Evolutionary conservation across 2,797 vertebrate species (phyloP), one percentile per base, ranked within the genome.

Genomic region (Gouania willdenowi): DNA sequence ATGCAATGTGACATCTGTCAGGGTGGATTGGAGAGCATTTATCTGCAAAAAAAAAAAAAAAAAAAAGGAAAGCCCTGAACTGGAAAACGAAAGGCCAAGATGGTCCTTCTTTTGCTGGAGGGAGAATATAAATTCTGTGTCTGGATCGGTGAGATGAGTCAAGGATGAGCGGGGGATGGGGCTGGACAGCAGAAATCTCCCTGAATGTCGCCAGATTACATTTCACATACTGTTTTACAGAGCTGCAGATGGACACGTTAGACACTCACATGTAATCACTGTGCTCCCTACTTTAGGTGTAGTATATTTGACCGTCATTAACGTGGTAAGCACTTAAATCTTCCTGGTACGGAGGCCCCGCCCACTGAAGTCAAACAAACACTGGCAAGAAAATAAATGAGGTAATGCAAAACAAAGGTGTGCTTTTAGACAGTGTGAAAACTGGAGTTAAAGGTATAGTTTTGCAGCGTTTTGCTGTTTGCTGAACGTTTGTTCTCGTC

Each of bases 11-110:
- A 91, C 87, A 71, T 82, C 71, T 79, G 84, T 91, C 91, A 89
- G 75, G 76, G 84, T 78, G 66, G 75, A 91, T 77, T 81, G 88
- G 81, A 76, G 76, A 88, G 86, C 86, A 87, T 88, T 88, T 89
- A 75, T 82, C 84, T 80, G 82, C 41, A 75, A 73, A 80, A 82
- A 82, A 81, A 82, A 82, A 81, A 74, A 75, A 73, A 80, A 82
- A 82, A 81, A 82, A 82, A 81, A 74, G 55, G 72, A 79, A 83
- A 72, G 87, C 88, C 75, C 44, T 91, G 88, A 90, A 90, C 90
- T 88, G 88, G 83, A 91, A 91, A 91, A 88, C 89, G 83, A 87
- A 91, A 90, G 88, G 60, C 81, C 78, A 83, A 67, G 83, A 87
- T 69, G 72, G 77, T 81, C 72, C 76, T 71, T 83, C 71, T 78